Base-by-base conservation (phyloP, 1,140 invertebrate species). In the Drosophila saltans region DNA sequence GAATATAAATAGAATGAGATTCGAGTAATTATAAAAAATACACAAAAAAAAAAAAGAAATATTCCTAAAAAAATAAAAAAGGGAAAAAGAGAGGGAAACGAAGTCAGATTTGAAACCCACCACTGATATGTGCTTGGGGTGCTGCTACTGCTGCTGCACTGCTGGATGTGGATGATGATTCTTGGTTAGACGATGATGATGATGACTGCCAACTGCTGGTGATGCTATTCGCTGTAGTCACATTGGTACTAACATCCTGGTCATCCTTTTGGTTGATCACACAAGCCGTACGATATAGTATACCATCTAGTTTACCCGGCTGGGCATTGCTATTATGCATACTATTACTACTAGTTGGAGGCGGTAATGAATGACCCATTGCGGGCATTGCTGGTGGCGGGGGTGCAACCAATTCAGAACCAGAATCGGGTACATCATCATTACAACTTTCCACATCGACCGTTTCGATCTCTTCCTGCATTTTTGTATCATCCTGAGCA, bases 371-470 rank as follows among this genome's bases (percentile, higher is more conserved):
- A 36, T 10, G 72, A 24, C 16, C 5, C 45, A 48, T 48, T 48
- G 7, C 1, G 33, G 61, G 56, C 6, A 52, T 45, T 4, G 65
- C 28, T 21, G 45, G 40, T 26, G 30, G 30, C 52, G 63, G 69
- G 11, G 66, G 56, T 5, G 40, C 56, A 8, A 77, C 45, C 8
- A 88, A 58, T 63, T 92, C 91, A 0, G 91, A 92, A 6, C 86
- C 91, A 1, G 91, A 92, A 62, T 92, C 91, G 45, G 91, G 91
- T 40, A 92, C 86, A 67, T 92, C 91, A 56, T 92, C 92, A 45
- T 90, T 91, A 65, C 89, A 92, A 61, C 93, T 93, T 78, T 94
- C 93, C 30, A 94, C 93, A 63, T 94, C 93, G 0, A 94, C 93
- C 1, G 93, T 93, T 91, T 94, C 93, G 55, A 93, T 93, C 76